Conservation (phyloP, 2,888 invertebrate species). For the Macroteleia sp. region DNA sequence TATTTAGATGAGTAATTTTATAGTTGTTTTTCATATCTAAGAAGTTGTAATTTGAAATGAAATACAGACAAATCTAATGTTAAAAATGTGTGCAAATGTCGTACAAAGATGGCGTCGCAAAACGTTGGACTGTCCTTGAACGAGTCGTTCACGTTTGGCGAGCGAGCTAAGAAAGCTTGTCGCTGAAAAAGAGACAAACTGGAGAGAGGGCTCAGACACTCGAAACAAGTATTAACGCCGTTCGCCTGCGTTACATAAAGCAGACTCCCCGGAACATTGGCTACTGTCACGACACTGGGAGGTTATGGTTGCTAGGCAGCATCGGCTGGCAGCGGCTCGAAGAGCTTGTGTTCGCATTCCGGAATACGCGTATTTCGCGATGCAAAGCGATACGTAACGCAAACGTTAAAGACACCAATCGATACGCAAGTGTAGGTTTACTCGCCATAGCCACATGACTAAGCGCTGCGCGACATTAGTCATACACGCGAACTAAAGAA, state of each 20-base stretch:
- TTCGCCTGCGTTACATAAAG: slow-evolving; percentile 64
- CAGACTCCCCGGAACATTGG: slow-evolving; percentile 57
- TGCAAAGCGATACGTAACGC: slow-evolving; percentile 58
- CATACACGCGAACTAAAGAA: slow-evolving; percentile 41
- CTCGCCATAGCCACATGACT: slow-evolving; percentile 55
- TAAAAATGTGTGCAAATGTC: slow-evolving; percentile 7
- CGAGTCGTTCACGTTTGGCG: slow-evolving; percentile 58
- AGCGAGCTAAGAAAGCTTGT: slow-evolving; percentile 52
- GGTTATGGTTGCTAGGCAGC: slow-evolving; percentile 65
- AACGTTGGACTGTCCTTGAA: slow-evolving; percentile 43
- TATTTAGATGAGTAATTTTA: no score
- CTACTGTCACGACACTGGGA: slow-evolving; percentile 57
- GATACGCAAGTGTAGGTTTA: slow-evolving; percentile 50
- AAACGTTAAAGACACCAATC: slow-evolving; percentile 56
- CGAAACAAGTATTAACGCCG: slow-evolving; percentile 61
- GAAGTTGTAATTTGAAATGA: not conserved
- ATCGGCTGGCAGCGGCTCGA: slow-evolving; percentile 28
- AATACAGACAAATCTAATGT: slow-evolving; percentile 5
- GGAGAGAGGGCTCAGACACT: slow-evolving; percentile 56
- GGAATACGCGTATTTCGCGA: slow-evolving; percentile 54
- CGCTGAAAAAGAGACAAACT: slow-evolving; percentile 44
- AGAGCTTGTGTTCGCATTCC: slow-evolving; percentile 49
- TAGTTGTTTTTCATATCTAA: no score
- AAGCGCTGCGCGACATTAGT: slow-evolving; percentile 61
- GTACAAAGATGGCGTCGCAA: slow-evolving; percentile 47